These are phyloP conservation scores for Sebastolobus altivelis DNA, from an alignment of 2,797 vertebrate species.

Conservation along the genomic window DNA sequence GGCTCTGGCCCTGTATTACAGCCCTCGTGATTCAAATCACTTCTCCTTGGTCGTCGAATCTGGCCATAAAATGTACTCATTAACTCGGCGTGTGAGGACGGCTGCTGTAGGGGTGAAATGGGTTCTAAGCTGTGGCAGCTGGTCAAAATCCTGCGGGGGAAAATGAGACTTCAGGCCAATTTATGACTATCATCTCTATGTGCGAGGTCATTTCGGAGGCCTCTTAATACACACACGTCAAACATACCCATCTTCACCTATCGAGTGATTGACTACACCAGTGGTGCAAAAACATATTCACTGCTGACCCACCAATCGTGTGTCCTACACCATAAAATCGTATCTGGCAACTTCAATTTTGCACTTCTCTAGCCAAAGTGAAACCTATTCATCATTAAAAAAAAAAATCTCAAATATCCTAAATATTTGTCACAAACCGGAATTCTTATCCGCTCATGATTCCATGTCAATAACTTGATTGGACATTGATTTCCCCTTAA, in stretches of 20 bases:
- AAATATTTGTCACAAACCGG: slow-evolving; percentile 30
- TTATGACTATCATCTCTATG: slow-evolving; percentile 78
- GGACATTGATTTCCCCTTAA: slow-evolving; percentile 77
- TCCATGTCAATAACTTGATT: slow-evolving; percentile 73
- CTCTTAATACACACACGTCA: slow-evolving; percentile 53
- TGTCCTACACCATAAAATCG: slow-evolving; percentile 46
- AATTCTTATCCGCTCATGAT: slow-evolving; percentile 27
- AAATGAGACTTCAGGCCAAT: slow-evolving; percentile 79
- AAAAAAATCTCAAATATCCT: slow-evolving; percentile 16
- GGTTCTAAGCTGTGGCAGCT: slow-evolving; percentile 76
- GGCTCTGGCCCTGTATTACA: slow-evolving; percentile 38
- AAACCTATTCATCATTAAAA: slow-evolving; percentile 19
- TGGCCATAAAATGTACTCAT: slow-evolving; percentile 76
- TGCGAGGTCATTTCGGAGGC: slow-evolving; percentile 74
- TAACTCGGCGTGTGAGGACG: slow-evolving; percentile 49
- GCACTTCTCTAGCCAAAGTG: slow-evolving; percentile 15
- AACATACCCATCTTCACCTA: slow-evolving; percentile 61
- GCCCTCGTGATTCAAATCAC: slow-evolving; percentile 60
- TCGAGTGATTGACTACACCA: slow-evolving; percentile 63
- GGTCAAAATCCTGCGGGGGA: slow-evolving; percentile 76
- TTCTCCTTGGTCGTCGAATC: slow-evolving; percentile 63
- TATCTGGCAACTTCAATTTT: slow-evolving; percentile 16
- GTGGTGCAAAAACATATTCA: slow-evolving; percentile 36
- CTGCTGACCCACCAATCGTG: slow-evolving; percentile 41
- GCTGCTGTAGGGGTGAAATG: slow-evolving; percentile 58